Evolutionary conservation across 2,113 vertebrate genomes (phyloP).

Genomic region (Hippoglossus stenolepis): DNA sequence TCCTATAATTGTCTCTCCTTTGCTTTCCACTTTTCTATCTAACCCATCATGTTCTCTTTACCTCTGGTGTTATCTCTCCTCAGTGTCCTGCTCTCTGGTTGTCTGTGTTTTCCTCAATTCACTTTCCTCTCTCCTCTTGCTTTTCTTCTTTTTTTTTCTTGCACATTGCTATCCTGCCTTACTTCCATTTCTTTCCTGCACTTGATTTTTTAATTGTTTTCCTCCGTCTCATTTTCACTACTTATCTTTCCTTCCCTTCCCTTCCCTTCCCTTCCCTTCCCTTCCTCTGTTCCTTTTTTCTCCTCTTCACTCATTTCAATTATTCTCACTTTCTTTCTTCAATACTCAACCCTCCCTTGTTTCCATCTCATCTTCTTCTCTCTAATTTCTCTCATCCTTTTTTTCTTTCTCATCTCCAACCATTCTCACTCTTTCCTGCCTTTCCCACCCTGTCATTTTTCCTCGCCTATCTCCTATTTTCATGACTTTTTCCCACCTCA

Average conservation of each 20-base stretch:
- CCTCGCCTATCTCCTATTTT: neutral
- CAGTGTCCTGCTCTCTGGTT: too few species aligned
- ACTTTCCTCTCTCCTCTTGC: neutral
- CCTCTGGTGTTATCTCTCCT: too few species aligned
- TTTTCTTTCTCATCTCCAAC: neutral
- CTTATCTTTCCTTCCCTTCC: too few species aligned
- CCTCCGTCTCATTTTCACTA: neutral
- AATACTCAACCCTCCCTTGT: too few species aligned
- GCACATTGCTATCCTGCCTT: neutral
- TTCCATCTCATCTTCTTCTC: too few species aligned
- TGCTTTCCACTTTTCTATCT: neutral
- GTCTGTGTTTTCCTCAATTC: neutral
- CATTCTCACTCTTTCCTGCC: neutral
- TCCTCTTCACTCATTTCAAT: neutral
- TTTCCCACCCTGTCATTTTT: neutral
- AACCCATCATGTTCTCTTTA: neutral
- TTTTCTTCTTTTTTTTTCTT: neutral
- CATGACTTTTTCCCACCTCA: too few species aligned
- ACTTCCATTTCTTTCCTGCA: neutral
- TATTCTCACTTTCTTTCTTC: too few species aligned
- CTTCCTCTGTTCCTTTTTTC: neutral
- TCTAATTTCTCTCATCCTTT: neutral
- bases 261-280: neutral
- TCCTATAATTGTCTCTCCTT: too few species aligned
- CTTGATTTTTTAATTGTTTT: neutral